Base-by-base conservation (phyloP, 2,797 vertebrate species). In the Danionella dracula region DNA sequence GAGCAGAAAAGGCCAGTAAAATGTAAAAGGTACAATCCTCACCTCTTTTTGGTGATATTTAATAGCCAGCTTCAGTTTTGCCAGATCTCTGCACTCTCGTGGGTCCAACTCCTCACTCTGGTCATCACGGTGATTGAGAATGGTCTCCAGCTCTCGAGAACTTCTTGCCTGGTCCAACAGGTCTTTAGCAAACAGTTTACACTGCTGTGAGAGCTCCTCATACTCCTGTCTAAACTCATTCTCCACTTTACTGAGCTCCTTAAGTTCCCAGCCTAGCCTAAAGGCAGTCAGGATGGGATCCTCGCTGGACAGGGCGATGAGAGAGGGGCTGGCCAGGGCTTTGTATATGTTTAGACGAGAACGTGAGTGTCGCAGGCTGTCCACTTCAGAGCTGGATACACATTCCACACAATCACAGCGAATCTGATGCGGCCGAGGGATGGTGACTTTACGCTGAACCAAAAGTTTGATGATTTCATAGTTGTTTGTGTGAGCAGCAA, bases 401-500 rank as follows among this genome's bases (percentile, higher is more conserved):
- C 95, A 98, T 68, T 97, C 94, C 11, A 96, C 93, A 46, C 95
- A 98, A 85, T 94, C 95, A 41, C 95, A 98, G 71, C 93, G 86
- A 35, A 98, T 93, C 86, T 95, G 93, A 81, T 98, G 95, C 0
- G 95, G 95, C 45, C 95, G 89, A 49, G 95, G 95, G 50, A 98
- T 95, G 1, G 94, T 93, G 66, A 97, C 96, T 80, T 94, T 87
- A 44, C 93, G 89, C 79, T 96, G 93, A 51, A 98, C 94, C 23
- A 98, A 91, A 58, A 98, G 87, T 74, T 98, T 98, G 85, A 98
- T 98, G 86, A 98, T 97, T 83, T 98, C 94, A 1, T 98, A 98
- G 87, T 98, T 98, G 89, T 98, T 98, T 83, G 96, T 97, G 84
- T 98, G 96, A 75, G 96, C 94, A 0, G 96, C 96, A 76, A 98